Percentiles rank a stretch among this genome's conserved stretches.
Conservation (phyloP, 2,797 vertebrate species). For the Rhinichthys osculus region DNA sequence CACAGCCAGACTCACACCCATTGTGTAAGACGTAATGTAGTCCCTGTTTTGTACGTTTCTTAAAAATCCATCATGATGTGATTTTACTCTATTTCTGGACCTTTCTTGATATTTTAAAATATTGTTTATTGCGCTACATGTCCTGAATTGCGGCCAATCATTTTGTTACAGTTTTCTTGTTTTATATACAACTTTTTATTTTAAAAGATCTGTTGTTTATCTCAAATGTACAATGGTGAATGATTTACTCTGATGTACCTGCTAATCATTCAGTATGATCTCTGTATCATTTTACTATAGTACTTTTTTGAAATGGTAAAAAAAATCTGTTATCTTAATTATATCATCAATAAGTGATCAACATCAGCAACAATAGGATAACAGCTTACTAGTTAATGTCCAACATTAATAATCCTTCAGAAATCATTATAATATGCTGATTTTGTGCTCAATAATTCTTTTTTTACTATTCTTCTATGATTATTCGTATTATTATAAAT, state of each 20-base stretch:
- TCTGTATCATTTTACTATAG: background rate
- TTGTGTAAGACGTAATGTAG: conserved; percentile 11
- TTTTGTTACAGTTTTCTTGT: background rate
- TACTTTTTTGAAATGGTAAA: no score
- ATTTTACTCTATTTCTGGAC: background rate
- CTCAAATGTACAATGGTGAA: background rate
- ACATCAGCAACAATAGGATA: background rate
- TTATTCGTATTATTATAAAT: background rate
- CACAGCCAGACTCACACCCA: background rate
- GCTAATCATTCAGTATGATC: background rate
- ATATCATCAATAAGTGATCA: background rate
- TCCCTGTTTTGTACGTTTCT: background rate
- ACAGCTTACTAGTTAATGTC: background rate
- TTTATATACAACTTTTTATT: no score
- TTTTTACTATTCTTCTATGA: background rate
- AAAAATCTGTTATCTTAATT: no score
- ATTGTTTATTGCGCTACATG: background rate
- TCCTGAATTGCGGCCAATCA: background rate
- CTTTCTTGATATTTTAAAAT: background rate
- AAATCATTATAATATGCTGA: background rate
- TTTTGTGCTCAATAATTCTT: background rate
- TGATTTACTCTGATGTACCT: background rate
- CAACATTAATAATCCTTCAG: background rate
- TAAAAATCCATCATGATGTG: background rate
- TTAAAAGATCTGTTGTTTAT: conserved; percentile 4